phyloP scores from a whole-genome alignment of 1,140 invertebrate genomes.

The Apolygus lucorum region DNA sequence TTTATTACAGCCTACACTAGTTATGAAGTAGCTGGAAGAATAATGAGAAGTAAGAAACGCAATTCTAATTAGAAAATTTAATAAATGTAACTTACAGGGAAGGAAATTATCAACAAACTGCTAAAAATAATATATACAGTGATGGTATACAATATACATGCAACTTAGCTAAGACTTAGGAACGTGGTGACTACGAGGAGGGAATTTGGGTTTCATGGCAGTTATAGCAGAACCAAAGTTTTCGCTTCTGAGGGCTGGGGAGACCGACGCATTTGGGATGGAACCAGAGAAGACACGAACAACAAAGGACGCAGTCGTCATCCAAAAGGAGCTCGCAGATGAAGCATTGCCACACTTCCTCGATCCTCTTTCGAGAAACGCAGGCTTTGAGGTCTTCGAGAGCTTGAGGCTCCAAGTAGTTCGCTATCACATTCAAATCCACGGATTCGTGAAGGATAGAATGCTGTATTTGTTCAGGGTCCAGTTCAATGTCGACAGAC shows the following conservation, averaged over 20 bases:
- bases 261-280: constrained; percentile 19
- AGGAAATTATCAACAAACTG: no score
- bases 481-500: background rate
- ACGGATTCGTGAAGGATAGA: constrained; percentile 12
- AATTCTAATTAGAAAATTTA: no score
- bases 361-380: background rate
- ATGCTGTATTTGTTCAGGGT: constrained; percentile 7
- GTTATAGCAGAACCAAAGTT: constrained; percentile 19
- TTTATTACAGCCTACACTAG: no score
- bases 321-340: constrained; percentile 11
- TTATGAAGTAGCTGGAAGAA: no score
- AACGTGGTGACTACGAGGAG: background rate
- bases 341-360: constrained; percentile 16
- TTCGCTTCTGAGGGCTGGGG: constrained; percentile 12
- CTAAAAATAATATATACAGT: no score
- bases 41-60: no score
- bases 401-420: background rate
- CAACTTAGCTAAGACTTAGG: no score
- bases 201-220: background rate
- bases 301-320: constrained; percentile 17
- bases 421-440: background rate
- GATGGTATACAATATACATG: no score
- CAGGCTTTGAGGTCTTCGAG: background rate
- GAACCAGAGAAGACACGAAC: constrained; percentile 19
- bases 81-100: no score